Evolutionary conservation across 2,113 vertebrate species (phyloP).

Genomic region (Scolopax mira): DNA sequence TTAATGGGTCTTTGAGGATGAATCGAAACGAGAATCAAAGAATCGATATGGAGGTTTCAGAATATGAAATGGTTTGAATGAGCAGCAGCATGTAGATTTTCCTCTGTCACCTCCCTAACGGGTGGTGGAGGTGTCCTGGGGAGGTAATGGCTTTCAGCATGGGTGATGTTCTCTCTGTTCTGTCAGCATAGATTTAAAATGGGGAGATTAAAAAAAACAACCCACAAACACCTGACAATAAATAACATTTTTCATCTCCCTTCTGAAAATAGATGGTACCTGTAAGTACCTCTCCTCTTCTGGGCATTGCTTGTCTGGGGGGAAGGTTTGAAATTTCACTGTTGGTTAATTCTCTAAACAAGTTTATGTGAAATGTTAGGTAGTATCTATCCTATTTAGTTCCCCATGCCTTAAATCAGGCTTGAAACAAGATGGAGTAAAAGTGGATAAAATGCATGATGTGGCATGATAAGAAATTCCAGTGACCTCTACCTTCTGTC

Average conservation of each 20-base stretch:
- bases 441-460: neutral
- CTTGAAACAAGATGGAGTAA: neutral
- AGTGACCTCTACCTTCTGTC: neutral
- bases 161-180: neutral
- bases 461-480: neutral
- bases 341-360: neutral
- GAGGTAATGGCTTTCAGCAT: neutral
- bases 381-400: neutral
- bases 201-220: neutral
- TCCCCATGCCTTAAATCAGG: neutral
- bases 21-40: neutral
- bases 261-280: neutral
- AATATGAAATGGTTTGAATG: neutral
- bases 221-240: neutral
- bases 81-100: neutral
- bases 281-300: neutral
- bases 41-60: neutral
- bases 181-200: neutral
- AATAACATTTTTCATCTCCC: constrained; percentile 7
- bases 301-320: neutral
- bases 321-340: neutral
- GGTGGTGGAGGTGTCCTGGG: neutral
- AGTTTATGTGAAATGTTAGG: neutral
- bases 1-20: constrained; percentile 20
- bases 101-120: neutral